Percentiles rank a stretch among this genome's conserved stretches.
Conservation (phyloP, 1,140 invertebrate species). For the Caenorhabditis remanei region DNA sequence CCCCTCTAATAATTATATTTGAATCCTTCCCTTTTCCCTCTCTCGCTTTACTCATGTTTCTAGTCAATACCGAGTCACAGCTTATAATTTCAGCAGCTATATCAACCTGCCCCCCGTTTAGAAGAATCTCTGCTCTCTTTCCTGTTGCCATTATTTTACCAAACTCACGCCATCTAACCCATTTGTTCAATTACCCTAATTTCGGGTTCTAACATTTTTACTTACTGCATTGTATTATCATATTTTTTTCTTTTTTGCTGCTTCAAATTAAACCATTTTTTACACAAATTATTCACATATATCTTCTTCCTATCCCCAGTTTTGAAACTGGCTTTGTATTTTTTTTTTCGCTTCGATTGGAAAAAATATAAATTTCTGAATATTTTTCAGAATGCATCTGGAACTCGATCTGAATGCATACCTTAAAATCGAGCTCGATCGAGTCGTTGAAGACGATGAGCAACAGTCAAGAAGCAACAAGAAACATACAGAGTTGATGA, state of each 20-base stretch:
- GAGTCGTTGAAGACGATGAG: conserved; percentile 4
- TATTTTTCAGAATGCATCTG: conserved; percentile 17
- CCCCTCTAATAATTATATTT: background rate
- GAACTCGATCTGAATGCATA: conserved; percentile 27
- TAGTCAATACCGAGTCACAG: conserved; percentile 37
- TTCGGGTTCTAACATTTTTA: background rate
- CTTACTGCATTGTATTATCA: no score
- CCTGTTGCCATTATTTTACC: conserved; percentile 10
- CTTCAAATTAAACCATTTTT: no score
- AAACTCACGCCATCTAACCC: background rate
- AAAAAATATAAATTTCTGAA: no score
- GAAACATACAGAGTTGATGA: background rate
- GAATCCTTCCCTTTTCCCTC: background rate
- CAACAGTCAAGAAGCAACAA: background rate
- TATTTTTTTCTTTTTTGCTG: no score
- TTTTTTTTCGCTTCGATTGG: background rate
- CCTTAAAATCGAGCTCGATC: conserved; percentile 24
- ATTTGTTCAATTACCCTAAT: background rate
- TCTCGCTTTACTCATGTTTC: conserved; percentile 40
- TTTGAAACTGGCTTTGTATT: background rate
- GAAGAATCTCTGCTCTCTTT: background rate
- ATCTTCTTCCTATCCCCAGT: background rate
- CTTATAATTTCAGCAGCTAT: background rate
- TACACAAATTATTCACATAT: background rate
- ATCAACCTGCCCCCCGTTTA: background rate